phyloP scores from a whole-genome alignment of 2,113 vertebrate genomes.

The Pteropus alecto region DNA sequence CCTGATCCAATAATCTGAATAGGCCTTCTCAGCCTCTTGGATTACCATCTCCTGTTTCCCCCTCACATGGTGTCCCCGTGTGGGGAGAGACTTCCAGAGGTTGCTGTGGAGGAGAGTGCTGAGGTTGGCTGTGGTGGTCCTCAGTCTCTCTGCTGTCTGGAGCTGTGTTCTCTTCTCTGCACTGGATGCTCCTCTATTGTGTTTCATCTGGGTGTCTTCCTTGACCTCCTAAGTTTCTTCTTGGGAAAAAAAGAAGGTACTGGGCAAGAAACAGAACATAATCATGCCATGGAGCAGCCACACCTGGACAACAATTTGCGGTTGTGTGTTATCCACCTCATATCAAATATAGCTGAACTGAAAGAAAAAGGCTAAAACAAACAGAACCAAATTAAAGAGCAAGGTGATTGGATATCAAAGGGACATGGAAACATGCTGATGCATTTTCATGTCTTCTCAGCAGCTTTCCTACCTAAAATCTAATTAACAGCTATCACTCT shows the following conservation, averaged over 20 bases:
- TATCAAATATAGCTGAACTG: neutral
- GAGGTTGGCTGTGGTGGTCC: neutral
- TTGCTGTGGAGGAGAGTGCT: too few relatives aligned
- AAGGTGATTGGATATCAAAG: neutral
- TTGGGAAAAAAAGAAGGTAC: neutral
- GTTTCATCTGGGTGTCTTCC: too few relatives aligned
- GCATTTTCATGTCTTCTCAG: neutral
- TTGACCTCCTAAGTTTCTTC: neutral
- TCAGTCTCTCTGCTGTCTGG: too few relatives aligned
- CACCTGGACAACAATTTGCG: too few relatives aligned
- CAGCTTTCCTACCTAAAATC: neutral
- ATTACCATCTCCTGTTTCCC: too few relatives aligned
- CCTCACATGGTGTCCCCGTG: rapidly evolving
- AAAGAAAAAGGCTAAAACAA: neutral
- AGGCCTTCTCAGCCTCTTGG: neutral
- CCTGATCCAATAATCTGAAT: neutral
- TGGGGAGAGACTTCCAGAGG: neutral
- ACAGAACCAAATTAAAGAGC: neutral
- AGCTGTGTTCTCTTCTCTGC: neutral
- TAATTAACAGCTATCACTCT: neutral
- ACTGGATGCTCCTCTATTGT: too few relatives aligned
- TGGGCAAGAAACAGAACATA: neutral
- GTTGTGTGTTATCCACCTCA: neutral
- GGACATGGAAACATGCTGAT: too few relatives aligned
- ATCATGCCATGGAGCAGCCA: neutral